Conservation (phyloP, 2,113 vertebrate species). For the Tetrax tetrax region DNA sequence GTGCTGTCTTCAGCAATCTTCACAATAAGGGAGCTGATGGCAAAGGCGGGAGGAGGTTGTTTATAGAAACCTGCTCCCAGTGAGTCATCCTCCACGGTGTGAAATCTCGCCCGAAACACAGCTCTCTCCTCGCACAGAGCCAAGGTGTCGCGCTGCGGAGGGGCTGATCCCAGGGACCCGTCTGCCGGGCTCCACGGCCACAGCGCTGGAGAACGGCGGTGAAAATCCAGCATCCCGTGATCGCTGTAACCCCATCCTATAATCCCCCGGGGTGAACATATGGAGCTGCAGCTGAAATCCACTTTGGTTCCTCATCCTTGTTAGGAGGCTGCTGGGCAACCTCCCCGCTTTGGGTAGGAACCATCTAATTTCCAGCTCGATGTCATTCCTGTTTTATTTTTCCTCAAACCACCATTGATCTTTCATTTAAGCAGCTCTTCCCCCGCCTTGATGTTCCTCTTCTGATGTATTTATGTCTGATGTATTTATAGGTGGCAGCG, state of each 20-base stretch:
- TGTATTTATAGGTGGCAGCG: background rate
- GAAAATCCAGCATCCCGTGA: background rate
- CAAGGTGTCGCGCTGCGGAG: background rate
- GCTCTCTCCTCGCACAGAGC: background rate
- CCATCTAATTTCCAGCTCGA: background rate
- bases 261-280: background rate
- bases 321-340: background rate
- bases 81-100: background rate
- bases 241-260: fast-evolving
- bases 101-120: background rate
- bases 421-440: background rate
- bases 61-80: constrained; percentile 20
- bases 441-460: background rate
- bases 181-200: fast-evolving
- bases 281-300: background rate
- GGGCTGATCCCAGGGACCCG: background rate
- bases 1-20: background rate
- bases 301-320: background rate
- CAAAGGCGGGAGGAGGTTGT: constrained; percentile 18
- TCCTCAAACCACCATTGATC: background rate
- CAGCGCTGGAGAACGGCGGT: background rate
- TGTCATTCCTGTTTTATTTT: background rate
- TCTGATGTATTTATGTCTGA: background rate
- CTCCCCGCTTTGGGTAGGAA: background rate
- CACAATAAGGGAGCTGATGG: background rate